Conservation (phyloP, 2,888 invertebrate genomes). For the Pseudococcus longispinus region DNA sequence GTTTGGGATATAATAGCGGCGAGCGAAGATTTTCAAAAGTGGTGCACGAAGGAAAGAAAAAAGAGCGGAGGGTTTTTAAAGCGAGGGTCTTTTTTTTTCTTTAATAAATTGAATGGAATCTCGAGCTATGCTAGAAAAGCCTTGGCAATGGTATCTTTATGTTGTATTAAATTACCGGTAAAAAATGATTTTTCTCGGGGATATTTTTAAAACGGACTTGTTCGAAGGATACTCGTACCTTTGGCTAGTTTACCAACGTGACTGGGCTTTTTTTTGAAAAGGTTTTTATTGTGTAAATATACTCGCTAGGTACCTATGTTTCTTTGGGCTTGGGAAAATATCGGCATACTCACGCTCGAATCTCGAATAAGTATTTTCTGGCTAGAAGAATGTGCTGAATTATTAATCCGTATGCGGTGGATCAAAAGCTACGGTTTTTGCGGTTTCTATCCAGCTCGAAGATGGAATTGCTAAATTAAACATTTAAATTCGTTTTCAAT, state of each 20-base stretch:
- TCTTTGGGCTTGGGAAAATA: neutral
- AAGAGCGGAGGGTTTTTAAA: neutral
- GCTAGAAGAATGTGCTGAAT: neutral
- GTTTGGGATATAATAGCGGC: neutral
- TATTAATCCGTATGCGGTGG: neutral
- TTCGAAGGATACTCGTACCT: neutral
- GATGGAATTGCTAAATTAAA: neutral
- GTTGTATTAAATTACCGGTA: slow-evolving; percentile 23
- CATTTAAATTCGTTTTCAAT: neutral
- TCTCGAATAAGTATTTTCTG: neutral
- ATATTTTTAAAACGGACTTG: slow-evolving; percentile 1
- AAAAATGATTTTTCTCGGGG: slow-evolving; percentile 8
- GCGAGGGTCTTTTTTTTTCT: neutral
- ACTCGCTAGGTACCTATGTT: neutral
- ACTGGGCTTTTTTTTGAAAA: neutral
- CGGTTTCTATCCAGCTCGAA: neutral
- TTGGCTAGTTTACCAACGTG: neutral
- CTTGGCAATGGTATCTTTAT: neutral
- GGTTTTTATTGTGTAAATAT: neutral
- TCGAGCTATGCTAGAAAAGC: neutral
- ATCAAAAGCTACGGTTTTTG: neutral
- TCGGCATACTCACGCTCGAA: neutral
- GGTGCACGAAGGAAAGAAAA: neutral
- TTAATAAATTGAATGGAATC: neutral
- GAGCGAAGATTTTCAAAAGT: neutral